phyloP scores from a whole-genome alignment of 2,888 invertebrate genomes.

The Actias luna region DNA sequence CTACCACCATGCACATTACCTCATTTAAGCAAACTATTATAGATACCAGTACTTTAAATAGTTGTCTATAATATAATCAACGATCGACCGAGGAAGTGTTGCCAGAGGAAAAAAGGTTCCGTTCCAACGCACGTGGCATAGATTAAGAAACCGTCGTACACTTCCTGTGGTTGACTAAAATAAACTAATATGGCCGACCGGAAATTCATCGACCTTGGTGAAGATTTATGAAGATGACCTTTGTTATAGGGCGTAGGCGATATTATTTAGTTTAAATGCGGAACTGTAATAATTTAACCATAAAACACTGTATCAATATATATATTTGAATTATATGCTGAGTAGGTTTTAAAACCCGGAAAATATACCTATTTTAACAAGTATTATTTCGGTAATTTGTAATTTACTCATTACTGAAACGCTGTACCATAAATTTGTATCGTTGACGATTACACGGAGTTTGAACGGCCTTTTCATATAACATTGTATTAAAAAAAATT shows the following conservation, averaged over 20 bases:
- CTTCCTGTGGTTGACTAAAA: conserved; percentile 65
- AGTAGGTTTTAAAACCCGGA: conserved; percentile 1
- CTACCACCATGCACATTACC: too few species aligned
- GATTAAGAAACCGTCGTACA: conserved; percentile 58
- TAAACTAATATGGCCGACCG: conserved; percentile 63
- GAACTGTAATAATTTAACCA: conserved; percentile 4
- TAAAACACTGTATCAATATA: background rate
- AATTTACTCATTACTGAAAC: background rate
- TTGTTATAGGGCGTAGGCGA: conserved; percentile 19
- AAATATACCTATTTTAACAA: background rate
- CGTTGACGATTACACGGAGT: background rate
- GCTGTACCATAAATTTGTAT: background rate
- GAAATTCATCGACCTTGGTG: conserved; percentile 59
- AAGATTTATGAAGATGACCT: conserved; percentile 31
- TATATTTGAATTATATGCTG: background rate
- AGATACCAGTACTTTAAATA: too few species aligned
- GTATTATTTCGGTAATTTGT: background rate
- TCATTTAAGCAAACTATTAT: too few species aligned
- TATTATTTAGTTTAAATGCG: conserved; percentile 5
- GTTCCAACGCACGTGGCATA: conserved; percentile 59
- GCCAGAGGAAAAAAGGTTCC: conserved; percentile 53
- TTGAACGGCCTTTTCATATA: background rate
- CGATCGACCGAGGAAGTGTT: conserved; percentile 50
- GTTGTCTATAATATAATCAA: conserved; percentile 2
- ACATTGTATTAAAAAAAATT: too few species aligned